A percentile compares a stretch with the other conserved stretches of the same genome.
phyloP scores from a whole-genome alignment of 2,888 invertebrate genomes.

The Pseudococcus longispinus region DNA sequence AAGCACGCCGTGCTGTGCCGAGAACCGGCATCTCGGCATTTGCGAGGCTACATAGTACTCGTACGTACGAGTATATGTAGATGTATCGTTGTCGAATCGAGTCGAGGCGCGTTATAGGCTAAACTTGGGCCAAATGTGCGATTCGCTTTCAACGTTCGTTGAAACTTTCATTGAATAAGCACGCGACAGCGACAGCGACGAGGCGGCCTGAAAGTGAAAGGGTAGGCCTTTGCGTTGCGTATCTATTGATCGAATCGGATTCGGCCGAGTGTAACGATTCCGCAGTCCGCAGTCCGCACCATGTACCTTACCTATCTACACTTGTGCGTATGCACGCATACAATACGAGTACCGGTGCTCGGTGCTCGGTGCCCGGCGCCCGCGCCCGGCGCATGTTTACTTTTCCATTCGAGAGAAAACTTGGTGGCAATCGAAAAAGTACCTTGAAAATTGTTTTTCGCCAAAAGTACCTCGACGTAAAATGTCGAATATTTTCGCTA shows the following conservation, averaged over 20 bases:
- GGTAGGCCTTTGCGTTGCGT: neutral
- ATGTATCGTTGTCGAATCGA: neutral
- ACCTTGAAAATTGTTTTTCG: too few relatives aligned
- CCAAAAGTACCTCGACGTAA: too few relatives aligned
- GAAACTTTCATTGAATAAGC: neutral
- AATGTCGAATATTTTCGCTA: too few relatives aligned
- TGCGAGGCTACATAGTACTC: too few relatives aligned
- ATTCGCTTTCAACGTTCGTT: neutral
- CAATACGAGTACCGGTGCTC: too few relatives aligned
- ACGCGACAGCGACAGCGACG: neutral
- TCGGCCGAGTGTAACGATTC: neutral
- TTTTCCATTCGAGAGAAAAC: too few relatives aligned
- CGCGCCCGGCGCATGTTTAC: too few relatives aligned
- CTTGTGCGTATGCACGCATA: too few relatives aligned
- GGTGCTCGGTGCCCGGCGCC: too few relatives aligned
- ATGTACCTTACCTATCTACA: too few relatives aligned
- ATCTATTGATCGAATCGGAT: neutral
- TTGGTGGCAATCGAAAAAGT: too few relatives aligned
- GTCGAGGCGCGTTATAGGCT: neutral
- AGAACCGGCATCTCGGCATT: neutral
- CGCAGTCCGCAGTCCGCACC: neutral
- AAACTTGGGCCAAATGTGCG: neutral
- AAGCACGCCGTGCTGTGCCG: neutral
- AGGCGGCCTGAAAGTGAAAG: neutral
- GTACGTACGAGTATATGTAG: neutral